A percentile compares a stretch with the other conserved stretches of the same genome.
Evolutionary conservation across 2,888 invertebrate genomes (phyloP).

Genomic region (Tethea ocularis): DNA sequence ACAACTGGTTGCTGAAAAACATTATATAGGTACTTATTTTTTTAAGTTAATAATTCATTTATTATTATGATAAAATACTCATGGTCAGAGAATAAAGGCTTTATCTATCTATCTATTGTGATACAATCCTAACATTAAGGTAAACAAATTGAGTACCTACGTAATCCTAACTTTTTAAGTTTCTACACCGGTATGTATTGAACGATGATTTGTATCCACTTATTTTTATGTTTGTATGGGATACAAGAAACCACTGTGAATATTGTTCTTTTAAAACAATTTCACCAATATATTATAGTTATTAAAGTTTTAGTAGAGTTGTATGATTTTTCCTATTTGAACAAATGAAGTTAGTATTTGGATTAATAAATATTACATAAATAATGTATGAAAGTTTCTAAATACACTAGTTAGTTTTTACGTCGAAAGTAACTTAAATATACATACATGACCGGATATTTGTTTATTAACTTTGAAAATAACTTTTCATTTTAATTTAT

Average conservation of each 20-base stretch:
- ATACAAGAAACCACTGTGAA: not conserved
- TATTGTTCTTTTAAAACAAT: not conserved
- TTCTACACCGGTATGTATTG: not conserved
- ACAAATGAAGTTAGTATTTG: too few relatives aligned
- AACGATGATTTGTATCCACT: not conserved
- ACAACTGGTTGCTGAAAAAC: too few relatives aligned
- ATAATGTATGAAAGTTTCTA: too few relatives aligned
- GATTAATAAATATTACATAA: too few relatives aligned
- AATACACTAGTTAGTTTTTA: not conserved
- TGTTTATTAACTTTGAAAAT: not conserved
- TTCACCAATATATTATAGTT: not conserved
- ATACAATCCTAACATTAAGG: not conserved
- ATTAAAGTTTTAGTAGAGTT: too few relatives aligned
- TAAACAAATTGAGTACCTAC: not conserved
- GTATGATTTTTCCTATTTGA: not conserved
- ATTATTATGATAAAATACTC: not conserved
- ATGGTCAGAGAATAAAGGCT: too few relatives aligned
- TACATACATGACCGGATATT: not conserved
- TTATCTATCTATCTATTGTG: too few relatives aligned
- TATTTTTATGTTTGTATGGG: not conserved
- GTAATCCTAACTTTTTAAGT: not conserved
- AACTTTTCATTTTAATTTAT: not conserved
- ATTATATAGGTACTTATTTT: too few relatives aligned
- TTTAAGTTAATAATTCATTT: too few relatives aligned
- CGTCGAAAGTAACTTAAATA: not conserved